Base-by-base conservation (phyloP, 2,797 vertebrate species). In the Bryconaethiops microstoma region DNA sequence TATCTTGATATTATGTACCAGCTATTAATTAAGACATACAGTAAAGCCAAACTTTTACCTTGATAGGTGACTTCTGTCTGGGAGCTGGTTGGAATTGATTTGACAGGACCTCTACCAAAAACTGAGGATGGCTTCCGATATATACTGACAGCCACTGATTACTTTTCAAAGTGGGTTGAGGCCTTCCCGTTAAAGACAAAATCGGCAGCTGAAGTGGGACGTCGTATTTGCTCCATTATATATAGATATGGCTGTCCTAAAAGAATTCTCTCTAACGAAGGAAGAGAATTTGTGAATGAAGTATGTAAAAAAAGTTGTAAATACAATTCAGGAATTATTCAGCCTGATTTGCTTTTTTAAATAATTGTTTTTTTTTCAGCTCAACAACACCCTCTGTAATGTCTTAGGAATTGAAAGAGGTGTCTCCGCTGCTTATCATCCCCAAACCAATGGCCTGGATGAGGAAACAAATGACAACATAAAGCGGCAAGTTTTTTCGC, bases 111-210 rank as follows among this genome's bases (percentile, higher is more conserved):
- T 29, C 5, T 76, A 23, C 40, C 45, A 39, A 76, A 52, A 65
- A 54, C 60, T n/a, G 17, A 4, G 5, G 21, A 64, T 52, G 74
- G 74, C 0, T 76, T 12, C 17, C 23, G 64, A 60, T 76, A 77
- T 16, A 75, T 77, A 16, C 19, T 86, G 3, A 78, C 70, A 29
- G 78, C 72, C 16, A 79, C 82, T 13, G 76, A 84, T 69, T 79
- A 79, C n/a, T 76, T 81, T 39, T 86, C 79, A 7, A 82, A 83
- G 8, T 86, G 82, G 82, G 84, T 84, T 57, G 82, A 86, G 57
- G 79, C 79, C 1, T 86, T 71, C 39, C 79, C 76, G 12, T 65
- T 82, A 52, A 81, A 65, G 25, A 76, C 55, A 0, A 83, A 83
- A 29, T 60, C 70, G 1, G 50, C 76, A 19, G 21, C 39, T n/a